These are phyloP conservation scores for Calvadosia cruxmelitensis DNA, from an alignment of 30 jellyfish, hydroid and myxozoan genomes.

Conservation along the genomic window DNA sequence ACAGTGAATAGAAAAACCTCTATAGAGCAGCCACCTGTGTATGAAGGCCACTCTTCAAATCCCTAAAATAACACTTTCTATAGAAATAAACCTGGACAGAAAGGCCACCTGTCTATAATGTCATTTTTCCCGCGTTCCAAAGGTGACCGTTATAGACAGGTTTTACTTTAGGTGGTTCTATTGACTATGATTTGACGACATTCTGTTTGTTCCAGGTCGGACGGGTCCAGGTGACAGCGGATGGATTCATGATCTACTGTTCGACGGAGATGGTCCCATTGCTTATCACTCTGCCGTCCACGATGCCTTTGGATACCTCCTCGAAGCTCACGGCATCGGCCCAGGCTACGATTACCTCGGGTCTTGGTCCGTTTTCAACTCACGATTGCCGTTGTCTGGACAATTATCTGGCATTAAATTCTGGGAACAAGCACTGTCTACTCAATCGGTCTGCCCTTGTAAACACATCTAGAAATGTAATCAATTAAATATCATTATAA, in stretches of 20 bases:
- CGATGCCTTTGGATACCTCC: constrained; percentile 88
- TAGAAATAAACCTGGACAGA: too few species aligned
- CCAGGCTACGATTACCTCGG: constrained; percentile 95
- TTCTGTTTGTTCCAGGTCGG: constrained; percentile 37
- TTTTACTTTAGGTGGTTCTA: too few species aligned
- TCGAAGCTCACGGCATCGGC: constrained; percentile 59
- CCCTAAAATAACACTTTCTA: too few species aligned
- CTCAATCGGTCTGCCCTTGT: neutral
- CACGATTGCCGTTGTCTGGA: constrained; percentile 58
- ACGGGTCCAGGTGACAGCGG: constrained; percentile 98
- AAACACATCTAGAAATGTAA: neutral
- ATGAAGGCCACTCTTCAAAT: too few species aligned
- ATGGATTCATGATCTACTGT: constrained; percentile 61
- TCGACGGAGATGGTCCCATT: constrained; percentile 78
- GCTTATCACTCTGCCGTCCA: constrained; percentile 98
- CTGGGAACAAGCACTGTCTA: constrained; percentile 57
- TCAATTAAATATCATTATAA: too few species aligned
- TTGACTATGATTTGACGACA: too few species aligned
- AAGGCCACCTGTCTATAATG: too few species aligned
- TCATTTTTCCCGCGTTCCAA: too few species aligned
- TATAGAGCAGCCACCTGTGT: too few species aligned
- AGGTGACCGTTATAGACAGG: too few species aligned
- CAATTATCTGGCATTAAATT: constrained; percentile 78
- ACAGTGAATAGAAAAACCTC: too few species aligned
- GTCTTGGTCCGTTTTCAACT: constrained; percentile 63